A percentile compares a stretch with the other conserved stretches of the same genome.
These are phyloP conservation scores for Grantiella picta DNA, from an alignment of 2,113 vertebrate species.

Conservation along the genomic window DNA sequence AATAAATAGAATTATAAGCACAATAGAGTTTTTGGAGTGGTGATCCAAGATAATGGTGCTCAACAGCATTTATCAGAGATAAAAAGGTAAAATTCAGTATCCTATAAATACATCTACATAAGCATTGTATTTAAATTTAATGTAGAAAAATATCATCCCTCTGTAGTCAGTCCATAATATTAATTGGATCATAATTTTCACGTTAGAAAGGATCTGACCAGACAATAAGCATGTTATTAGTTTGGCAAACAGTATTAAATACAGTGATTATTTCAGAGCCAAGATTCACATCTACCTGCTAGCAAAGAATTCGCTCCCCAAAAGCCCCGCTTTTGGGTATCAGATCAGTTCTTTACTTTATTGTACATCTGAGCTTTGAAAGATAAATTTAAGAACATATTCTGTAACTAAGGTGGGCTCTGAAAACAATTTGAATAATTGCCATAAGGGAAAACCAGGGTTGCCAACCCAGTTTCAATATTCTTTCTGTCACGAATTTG, in stretches of 20 bases:
- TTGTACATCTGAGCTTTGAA: neutral
- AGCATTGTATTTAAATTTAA: neutral
- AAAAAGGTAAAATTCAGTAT: neutral
- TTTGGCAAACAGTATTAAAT: constrained; percentile 16
- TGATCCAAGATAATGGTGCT: neutral
- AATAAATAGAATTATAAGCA: neutral
- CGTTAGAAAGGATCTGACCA: neutral
- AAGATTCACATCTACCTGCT: neutral
- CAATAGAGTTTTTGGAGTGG: neutral
- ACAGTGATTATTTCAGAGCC: neutral
- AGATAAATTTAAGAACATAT: neutral
- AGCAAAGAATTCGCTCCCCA: neutral
- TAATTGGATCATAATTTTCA: constrained; percentile 39
- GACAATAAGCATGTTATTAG: neutral
- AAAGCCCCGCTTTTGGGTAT: neutral
- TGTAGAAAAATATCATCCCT: constrained; percentile 13
- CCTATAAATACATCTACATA: neutral
- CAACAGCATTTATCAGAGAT: neutral
- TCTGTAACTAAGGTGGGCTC: neutral
- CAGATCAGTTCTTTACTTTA: neutral
- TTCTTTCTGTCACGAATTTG: neutral
- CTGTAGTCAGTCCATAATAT: neutral
- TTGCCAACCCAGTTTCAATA: constrained; percentile 13
- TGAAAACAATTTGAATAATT: neutral
- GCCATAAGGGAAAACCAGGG: neutral